Conservation (phyloP, 2,888 invertebrate species). For the Coelogynopora nodosa region DNA sequence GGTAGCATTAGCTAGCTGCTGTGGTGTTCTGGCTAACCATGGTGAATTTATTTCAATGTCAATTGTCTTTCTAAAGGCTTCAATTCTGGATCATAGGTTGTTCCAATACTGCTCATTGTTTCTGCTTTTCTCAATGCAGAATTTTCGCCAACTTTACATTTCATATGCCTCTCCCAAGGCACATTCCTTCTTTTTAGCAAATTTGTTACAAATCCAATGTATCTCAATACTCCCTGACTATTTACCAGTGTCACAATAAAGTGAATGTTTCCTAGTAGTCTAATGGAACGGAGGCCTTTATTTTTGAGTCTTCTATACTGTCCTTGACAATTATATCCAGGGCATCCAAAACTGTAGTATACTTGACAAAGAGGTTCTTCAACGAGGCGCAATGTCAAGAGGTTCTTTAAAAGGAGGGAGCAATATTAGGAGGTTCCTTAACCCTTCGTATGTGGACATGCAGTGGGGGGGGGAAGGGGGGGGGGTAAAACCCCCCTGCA, state of each 20-base stretch:
- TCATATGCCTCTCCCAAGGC: neutral
- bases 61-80: neutral
- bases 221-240: slow-evolving; percentile 20
- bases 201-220: neutral
- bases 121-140: neutral
- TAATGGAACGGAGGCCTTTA: neutral
- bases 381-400: no score
- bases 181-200: slow-evolving; percentile 7
- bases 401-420: no score
- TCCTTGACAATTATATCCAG: slow-evolving; percentile 17
- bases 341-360: slow-evolving; percentile 11
- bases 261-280: neutral
- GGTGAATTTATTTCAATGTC: neutral
- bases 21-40: neutral
- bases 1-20: neutral
- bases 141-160: slow-evolving; percentile 8
- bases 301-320: slow-evolving; percentile 5
- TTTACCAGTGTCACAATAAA: slow-evolving; percentile 25
- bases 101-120: neutral
- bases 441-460: no score
- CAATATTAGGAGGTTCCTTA: no score
- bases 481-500: no score
- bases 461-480: no score
- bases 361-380: slow-evolving; percentile 6
- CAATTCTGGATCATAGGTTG: neutral